These are phyloP conservation scores for Rhizomys pruinosus DNA, from an alignment of 2,113 vertebrate species.

Conservation along the genomic window DNA sequence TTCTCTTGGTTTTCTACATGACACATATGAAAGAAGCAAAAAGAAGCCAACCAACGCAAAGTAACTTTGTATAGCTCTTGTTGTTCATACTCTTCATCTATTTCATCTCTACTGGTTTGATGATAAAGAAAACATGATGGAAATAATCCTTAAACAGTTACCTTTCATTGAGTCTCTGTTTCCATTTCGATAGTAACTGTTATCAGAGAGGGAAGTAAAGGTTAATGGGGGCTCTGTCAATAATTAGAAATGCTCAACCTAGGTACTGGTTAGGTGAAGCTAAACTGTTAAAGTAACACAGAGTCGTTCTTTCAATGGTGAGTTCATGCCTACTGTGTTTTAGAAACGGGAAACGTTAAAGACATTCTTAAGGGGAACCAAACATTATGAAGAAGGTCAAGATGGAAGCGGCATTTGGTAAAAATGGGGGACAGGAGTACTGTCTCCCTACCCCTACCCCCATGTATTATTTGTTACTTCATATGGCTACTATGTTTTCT, in stretches of 20 bases:
- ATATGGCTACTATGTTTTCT: neutral
- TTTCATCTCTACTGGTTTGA: neutral
- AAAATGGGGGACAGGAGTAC: neutral
- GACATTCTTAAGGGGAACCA: neutral
- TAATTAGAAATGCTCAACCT: neutral
- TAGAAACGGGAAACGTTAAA: neutral
- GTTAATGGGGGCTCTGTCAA: neutral
- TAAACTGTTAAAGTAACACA: neutral
- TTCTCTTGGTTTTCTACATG: neutral
- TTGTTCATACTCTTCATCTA: neutral
- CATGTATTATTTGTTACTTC: neutral
- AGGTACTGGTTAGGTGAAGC: neutral
- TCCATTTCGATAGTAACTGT: conserved; percentile 8
- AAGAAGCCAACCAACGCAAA: neutral
- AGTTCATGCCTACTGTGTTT: conserved; percentile 4
- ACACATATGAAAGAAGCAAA: neutral
- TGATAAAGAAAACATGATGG: neutral
- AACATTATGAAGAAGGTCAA: neutral
- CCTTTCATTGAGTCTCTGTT: neutral
- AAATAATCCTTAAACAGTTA: neutral
- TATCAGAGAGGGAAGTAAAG: neutral
- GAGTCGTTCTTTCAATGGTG: neutral
- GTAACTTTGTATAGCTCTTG: neutral
- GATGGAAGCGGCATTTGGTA: neutral
- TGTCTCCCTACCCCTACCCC: neutral